Evolutionary conservation across 2,888 invertebrate genomes (phyloP), one percentile per base, ranked within the genome.

Genomic region (Pristionchus japonicus): DNA sequence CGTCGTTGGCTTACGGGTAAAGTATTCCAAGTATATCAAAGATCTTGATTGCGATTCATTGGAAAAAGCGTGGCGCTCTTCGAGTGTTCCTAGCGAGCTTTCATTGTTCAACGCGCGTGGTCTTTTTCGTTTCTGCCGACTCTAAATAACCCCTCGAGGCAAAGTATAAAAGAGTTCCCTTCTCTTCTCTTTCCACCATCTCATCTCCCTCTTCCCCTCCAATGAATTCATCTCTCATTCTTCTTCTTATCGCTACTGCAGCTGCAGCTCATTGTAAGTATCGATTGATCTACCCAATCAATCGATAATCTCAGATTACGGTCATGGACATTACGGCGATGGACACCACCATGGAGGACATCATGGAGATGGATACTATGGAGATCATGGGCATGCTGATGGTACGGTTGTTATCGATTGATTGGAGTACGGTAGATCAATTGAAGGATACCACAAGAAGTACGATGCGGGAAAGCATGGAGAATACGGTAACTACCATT

Each of bases 351-450:
- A 67, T 34, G 67, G 67, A 67, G 67, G 31, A 7, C 74, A 74
- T 40, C 74, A 74, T 74, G 74, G 74, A 74, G 74, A 74, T 74
- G 74, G 74, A 74, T 74, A 74, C 17, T 74, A 74, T 74, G 74
- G 74, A 74, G 74, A 74, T 74, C 74, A 74, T 40, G 74, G 74
- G 40, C 74, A 74, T 74, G 74, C 74, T 74, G 74, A 74, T 74
- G 74, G 74, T 74, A 74, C 74, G 74, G 74, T 74, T 1, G 74
- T n/a, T n/a, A n/a, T n/a, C n/a, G n/a, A n/a, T n/a, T n/a, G n/a
- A n/a, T n/a, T n/a, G n/a, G n/a, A n/a, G 74, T 40, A 74, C 20
- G 23, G 74, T 74, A 40, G 74, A 74, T 40, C 40, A 34, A 40
- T 74, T 74, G 23, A 74, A 40, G n/a, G n/a, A n/a, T n/a, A n/a